phyloP scores from a whole-genome alignment of 2,797 vertebrate species.

The Cephalopachus bancanus region DNA sequence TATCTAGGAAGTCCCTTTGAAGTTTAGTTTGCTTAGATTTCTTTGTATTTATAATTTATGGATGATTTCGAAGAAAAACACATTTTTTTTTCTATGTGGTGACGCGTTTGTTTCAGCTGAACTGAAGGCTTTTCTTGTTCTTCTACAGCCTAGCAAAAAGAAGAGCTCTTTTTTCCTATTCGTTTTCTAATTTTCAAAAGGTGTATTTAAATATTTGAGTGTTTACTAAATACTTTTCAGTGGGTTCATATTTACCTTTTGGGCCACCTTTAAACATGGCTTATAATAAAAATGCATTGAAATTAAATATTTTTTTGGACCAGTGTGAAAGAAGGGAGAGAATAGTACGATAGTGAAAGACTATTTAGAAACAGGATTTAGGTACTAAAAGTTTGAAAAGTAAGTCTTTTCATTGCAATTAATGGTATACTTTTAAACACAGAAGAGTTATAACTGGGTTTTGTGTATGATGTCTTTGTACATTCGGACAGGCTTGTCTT shows the following conservation, averaged over 20 bases:
- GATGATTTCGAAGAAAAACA: neutral
- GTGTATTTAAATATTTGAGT: conserved; percentile 28
- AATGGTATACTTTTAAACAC: neutral
- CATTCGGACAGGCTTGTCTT: neutral
- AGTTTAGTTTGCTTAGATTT: neutral
- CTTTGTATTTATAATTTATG: neutral
- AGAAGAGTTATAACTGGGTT: neutral
- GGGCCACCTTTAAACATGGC: neutral
- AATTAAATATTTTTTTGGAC: conserved; percentile 26
- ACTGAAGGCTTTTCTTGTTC: conserved; percentile 23
- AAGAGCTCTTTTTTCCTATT: neutral
- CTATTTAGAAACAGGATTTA: conserved; percentile 30
- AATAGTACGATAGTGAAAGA: neutral
- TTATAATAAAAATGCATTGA: neutral
- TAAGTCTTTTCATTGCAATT: conserved; percentile 10
- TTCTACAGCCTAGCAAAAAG: neutral
- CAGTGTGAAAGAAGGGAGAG: neutral
- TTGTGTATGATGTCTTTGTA: neutral
- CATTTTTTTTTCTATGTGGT: neutral
- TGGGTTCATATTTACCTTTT: neutral
- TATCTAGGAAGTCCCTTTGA: neutral
- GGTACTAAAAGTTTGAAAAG: neutral
- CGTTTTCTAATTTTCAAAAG: conserved; percentile 29
- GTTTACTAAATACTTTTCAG: neutral
- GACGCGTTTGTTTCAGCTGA: conserved; percentile 31